Evolutionary conservation across 2,797 vertebrate genomes (phyloP).

Genomic region (Hoplostethus atlanticus): DNA sequence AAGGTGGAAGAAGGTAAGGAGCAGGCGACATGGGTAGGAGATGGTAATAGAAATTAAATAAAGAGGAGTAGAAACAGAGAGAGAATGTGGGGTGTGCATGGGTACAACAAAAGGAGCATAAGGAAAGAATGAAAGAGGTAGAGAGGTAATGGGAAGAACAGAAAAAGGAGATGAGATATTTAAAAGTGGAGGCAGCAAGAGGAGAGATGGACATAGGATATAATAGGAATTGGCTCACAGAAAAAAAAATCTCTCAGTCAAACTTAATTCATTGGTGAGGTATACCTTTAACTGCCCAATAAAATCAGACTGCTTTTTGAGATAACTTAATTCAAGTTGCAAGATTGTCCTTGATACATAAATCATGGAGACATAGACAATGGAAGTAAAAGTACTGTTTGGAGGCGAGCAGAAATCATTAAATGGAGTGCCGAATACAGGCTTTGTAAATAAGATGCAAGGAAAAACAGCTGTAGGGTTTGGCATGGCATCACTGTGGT

Average conservation of each 20-base stretch:
- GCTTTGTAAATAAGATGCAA: conserved; percentile 8
- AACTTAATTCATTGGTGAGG: too few relatives aligned
- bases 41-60: conserved; percentile 5
- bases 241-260: not conserved
- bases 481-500: conserved; percentile 12
- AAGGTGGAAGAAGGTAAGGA: conserved; percentile 12
- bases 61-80: conserved; percentile 31
- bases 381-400: conserved; percentile 7
- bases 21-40: not conserved
- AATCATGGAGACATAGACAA: conserved; percentile 4
- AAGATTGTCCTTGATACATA: conserved; percentile 39
- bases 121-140: conserved; percentile 5
- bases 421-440: conserved; percentile 7
- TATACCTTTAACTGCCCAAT: too few relatives aligned
- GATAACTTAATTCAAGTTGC: not conserved
- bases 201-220: conserved; percentile 21
- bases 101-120: conserved; percentile 9
- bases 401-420: conserved; percentile 2
- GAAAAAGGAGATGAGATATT: not conserved
- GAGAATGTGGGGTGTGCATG: conserved; percentile 25
- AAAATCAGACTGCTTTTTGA: too few relatives aligned
- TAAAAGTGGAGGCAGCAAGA: conserved; percentile 7
- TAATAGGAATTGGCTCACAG: not conserved
- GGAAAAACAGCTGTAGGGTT: conserved; percentile 10
- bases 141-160: not conserved